Conservation (phyloP, 1,140 invertebrate genomes). For the Scaptomyza graminum region DNA sequence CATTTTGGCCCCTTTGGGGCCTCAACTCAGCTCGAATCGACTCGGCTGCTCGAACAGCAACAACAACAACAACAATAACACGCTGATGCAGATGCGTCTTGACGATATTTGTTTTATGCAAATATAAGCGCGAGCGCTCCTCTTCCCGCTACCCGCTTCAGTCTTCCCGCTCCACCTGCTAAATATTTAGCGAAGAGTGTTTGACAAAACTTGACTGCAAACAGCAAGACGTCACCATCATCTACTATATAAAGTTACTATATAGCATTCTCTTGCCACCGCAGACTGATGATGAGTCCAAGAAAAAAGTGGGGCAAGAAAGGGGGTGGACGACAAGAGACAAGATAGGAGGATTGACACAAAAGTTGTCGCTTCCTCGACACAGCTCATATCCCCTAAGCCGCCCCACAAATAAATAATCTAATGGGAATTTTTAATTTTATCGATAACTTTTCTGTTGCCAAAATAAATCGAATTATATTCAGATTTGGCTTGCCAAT, state of each 20-base stretch:
- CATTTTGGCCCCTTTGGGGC: conserved; percentile 79
- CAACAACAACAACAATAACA: conserved; percentile 29
- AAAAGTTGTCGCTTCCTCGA: no score
- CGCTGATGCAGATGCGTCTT: conserved; percentile 46
- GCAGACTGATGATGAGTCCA: conserved; percentile 72
- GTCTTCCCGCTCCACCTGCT: background rate
- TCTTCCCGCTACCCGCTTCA: background rate
- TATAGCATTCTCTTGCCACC: conserved; percentile 50
- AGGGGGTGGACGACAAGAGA: background rate
- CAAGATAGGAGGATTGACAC: no score
- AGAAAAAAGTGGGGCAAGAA: background rate
- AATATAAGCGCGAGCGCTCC: conserved; percentile 38
- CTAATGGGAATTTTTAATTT: no score
- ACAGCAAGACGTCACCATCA: conserved; percentile 18
- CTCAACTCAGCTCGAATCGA: background rate
- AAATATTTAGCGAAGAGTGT: conserved; percentile 36
- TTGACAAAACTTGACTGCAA: conserved; percentile 67
- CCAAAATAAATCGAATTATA: no score
- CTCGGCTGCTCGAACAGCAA: conserved; percentile 5
- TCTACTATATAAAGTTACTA: no score
- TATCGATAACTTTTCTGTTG: no score
- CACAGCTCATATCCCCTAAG: no score
- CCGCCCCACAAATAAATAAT: no score
- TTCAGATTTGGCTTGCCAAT: no score
- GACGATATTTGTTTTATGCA: conserved; percentile 62